Base-by-base conservation (phyloP, 2,113 vertebrate species). In the Centropus unirufus region DNA sequence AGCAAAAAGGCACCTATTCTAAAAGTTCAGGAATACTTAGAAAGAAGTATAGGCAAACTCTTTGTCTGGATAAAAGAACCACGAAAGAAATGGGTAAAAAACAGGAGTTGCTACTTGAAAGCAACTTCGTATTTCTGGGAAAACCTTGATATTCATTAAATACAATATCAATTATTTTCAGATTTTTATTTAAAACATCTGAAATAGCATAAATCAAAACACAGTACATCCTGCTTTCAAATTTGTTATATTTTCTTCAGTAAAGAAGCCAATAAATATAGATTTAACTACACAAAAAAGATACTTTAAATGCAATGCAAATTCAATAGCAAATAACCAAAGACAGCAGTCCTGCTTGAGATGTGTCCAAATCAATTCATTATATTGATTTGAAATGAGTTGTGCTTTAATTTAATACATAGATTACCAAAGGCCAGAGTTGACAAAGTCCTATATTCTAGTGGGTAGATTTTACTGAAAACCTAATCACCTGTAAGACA, bases 351-450 rank as follows among this genome's bases (percentile, higher is more conserved):
- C 40, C 85, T 93, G 62, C 70, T 76, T 91, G 80, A 96, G 94
- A 96, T 55, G 8, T 85, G 91, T 87, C 93, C 78, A 94, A 78
- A 96, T 97, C 67, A 94, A 94, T 97, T 96, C 29, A 95, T 93
- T 95, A 83, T 32, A 96, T 67, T 92, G 87, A 97, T 96, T 93
- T 92, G 34, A 89, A 97, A 90, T 92, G 64, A 96, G 23, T 17
- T 86, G 75, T 94, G 58, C 77, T 96, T 62, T 95, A 95, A 97
- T 96, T 95, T 97, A 95, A 97, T 92, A 90, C 51, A 92, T 40
- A 96, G 87, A 96, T 95, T 95, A 95, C 67, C 69, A 84, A 75
- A 89, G 85, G 68, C 54, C 57, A 95, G 91, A 95, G 58, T 42
- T 93, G 76, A 96, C 90, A 92, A 95, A 95, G 59, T 89, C 81